phyloP scores from a whole-genome alignment of 2,888 invertebrate genomes.

The Acanthacorydalis orientalis region DNA sequence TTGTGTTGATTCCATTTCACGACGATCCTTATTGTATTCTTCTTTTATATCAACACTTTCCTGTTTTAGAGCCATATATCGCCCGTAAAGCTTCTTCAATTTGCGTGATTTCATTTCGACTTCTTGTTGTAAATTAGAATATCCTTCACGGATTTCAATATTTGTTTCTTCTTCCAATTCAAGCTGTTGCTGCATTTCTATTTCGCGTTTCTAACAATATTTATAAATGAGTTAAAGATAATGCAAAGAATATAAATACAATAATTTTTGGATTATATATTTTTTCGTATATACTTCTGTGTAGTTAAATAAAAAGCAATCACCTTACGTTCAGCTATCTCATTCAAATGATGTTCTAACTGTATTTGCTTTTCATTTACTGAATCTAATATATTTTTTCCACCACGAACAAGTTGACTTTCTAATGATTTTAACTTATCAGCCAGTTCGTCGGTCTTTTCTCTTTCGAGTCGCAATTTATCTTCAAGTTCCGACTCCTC shows the following conservation, averaged over 20 bases:
- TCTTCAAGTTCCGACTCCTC: slow-evolving; percentile 28
- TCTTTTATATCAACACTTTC: slow-evolving; percentile 71
- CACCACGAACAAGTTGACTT: slow-evolving; percentile 85
- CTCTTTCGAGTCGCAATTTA: slow-evolving; percentile 30
- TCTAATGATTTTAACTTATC: slow-evolving; percentile 72
- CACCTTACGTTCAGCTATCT: slow-evolving; percentile 79
- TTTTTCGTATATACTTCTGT: too few relatives aligned
- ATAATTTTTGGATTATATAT: too few relatives aligned
- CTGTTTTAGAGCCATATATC: slow-evolving; percentile 55
- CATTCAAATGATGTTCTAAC: slow-evolving; percentile 66
- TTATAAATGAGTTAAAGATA: neutral
- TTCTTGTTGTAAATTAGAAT: slow-evolving; percentile 84
- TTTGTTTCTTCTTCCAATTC: slow-evolving; percentile 90
- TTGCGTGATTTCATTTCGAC: slow-evolving; percentile 93
- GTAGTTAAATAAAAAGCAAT: slow-evolving; percentile 2
- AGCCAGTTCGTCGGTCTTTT: slow-evolving; percentile 58
- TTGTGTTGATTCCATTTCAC: slow-evolving; percentile 81
- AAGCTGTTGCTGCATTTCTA: slow-evolving; percentile 88
- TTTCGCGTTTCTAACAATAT: slow-evolving; percentile 34
- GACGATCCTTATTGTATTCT: slow-evolving; percentile 79
- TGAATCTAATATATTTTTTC: slow-evolving; percentile 87
- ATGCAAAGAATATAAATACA: too few relatives aligned
- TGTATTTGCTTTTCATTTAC: slow-evolving; percentile 87
- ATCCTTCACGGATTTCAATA: slow-evolving; percentile 77
- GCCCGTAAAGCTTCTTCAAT: slow-evolving; percentile 75